Evolutionary conservation across 2,888 invertebrate species (phyloP).

Genomic region (Calliopum simillimum): DNA sequence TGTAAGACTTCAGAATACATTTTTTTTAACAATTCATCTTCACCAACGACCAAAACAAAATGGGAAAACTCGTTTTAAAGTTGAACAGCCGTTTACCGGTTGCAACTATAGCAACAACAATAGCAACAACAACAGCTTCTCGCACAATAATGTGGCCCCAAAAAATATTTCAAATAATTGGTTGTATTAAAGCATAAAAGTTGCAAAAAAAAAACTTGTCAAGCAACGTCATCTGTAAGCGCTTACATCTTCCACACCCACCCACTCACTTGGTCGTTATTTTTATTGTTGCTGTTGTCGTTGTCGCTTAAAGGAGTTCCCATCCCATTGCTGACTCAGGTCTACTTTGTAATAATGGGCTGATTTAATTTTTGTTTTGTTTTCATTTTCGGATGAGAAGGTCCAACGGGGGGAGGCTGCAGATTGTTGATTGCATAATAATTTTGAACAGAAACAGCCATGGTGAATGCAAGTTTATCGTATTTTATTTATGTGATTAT

Average conservation of each 20-base stretch:
- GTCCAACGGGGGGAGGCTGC: not conserved
- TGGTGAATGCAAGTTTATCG: too few species aligned
- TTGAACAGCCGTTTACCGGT: slow-evolving; percentile 28
- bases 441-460: not conserved
- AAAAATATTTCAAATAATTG: not conserved
- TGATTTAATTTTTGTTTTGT: not conserved
- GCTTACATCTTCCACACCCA: slow-evolving; percentile 12
- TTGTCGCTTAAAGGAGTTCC: slow-evolving; percentile 28
- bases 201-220: slow-evolving; percentile 18
- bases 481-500: too few species aligned
- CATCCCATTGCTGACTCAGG: slow-evolving; percentile 10
- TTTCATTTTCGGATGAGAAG: not conserved
- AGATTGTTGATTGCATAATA: slow-evolving; percentile 16
- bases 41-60: not conserved
- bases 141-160: not conserved
- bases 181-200: not conserved
- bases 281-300: not conserved
- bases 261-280: not conserved
- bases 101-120: not conserved
- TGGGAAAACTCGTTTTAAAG: not conserved
- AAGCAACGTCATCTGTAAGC: slow-evolving; percentile 18
- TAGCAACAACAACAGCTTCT: not conserved
- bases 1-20: too few species aligned
- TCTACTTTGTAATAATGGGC: not conserved
- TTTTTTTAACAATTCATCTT: not conserved